A percentile compares a stretch with the other conserved stretches of the same genome.
Conservation (phyloP, 2,888 invertebrate species). For the Therioaphis trifolii region DNA sequence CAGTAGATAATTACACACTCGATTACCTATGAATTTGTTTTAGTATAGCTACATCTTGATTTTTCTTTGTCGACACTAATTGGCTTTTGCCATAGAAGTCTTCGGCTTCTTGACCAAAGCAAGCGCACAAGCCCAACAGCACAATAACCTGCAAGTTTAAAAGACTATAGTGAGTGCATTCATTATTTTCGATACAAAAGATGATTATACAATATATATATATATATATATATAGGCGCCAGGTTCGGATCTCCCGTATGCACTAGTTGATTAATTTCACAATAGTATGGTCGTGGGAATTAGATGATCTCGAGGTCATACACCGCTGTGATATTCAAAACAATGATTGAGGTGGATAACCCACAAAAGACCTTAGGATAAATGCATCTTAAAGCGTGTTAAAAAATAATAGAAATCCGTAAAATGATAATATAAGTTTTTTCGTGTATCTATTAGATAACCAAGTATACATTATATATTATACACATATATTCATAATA, state of each 20-base stretch:
- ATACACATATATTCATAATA: too few relatives aligned
- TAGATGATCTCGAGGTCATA: conserved; percentile 38
- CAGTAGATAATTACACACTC: too few relatives aligned
- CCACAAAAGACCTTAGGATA: conserved; percentile 28
- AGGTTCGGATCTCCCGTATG: conserved; percentile 35
- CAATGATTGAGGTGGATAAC: conserved; percentile 56
- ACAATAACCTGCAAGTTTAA: conserved; percentile 35
- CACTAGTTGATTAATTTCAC: conserved; percentile 40
- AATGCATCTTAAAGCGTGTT: neutral
- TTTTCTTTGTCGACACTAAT: neutral
- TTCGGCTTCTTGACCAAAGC: conserved; percentile 42
- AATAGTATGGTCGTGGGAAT: conserved; percentile 54
- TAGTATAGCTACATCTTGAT: conserved; percentile 35
- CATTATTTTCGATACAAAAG: conserved; percentile 27
- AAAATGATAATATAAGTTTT: neutral
- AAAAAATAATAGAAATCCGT: neutral
- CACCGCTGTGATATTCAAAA: conserved; percentile 25
- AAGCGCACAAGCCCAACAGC: conserved; percentile 46
- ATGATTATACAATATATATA: neutral
- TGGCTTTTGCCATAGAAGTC: conserved; percentile 34
- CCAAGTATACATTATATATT: too few relatives aligned
- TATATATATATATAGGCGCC: conserved; percentile 15
- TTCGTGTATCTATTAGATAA: too few relatives aligned
- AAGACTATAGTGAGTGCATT: neutral
- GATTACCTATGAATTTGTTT: conserved; percentile 47